Base-by-base conservation (phyloP, 2,797 vertebrate species). In the Champsocephalus gunnari region DNA sequence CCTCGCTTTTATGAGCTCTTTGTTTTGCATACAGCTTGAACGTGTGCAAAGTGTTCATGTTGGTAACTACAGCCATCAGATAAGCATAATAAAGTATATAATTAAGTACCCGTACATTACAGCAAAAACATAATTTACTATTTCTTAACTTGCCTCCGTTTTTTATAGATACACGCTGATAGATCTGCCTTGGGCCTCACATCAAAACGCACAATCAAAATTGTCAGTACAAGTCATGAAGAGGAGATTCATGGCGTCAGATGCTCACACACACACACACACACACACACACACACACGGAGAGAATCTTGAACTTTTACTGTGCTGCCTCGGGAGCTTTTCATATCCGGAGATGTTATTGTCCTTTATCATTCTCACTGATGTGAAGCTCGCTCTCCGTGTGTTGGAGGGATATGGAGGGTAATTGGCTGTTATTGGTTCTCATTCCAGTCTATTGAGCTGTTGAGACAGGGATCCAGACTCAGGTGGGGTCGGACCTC, bases 301-400 rank as follows among this genome's bases (percentile, higher is more conserved):
- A 75, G 32, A 24, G 34, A 53, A 87, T 89, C 84, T 77, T 83
- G 53, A 68, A 77, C 74, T 88, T 82, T 71, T 84, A 68, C 54
- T 79, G 48, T 77, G 77, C 80, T 64, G 89, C 90, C 91, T 86
- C 78, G 1, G 82, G 88, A 89, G 83, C 64, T 91, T 90, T 92
- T 94, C 89, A 95, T 95, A 94, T 95, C 94, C 93, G 87, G 94
- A 88, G 92, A 89, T 88, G 91, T 94, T 93, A 93, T 92, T 93
- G 86, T 90, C 91, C 83, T 94, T 96, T 92, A 94, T 93, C 92
- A 92, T 90, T 93, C 91, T 94, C 88, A 79, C 79, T 86, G 82
- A 88, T 81, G 81, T 83, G 71, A 82, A 89, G 83, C 83, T 54
- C 17, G 58, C 24, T 57, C 21, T 75, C 32, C 8, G 50, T 57